Conservation (phyloP, 2,888 invertebrate species). For the Rutpela maculata region DNA sequence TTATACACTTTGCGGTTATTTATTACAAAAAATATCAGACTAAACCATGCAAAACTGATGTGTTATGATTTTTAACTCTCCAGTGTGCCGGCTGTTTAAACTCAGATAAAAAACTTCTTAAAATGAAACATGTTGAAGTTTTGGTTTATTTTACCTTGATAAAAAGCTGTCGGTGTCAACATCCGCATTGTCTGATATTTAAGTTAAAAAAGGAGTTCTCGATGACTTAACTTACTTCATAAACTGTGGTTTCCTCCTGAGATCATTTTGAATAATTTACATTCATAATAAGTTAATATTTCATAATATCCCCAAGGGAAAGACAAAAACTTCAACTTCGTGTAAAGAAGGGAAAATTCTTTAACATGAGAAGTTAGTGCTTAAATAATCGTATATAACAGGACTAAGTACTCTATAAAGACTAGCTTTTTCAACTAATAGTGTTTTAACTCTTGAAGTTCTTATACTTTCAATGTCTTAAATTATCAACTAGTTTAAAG, state of each 20-base stretch:
- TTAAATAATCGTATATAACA: conserved; percentile 37
- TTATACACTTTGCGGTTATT: too few relatives aligned
- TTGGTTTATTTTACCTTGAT: not conserved
- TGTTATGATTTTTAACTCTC: not conserved
- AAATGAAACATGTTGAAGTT: not conserved
- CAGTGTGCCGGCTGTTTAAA: not conserved
- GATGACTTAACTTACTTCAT: conserved; percentile 18
- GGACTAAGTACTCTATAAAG: not conserved
- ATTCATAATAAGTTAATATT: conserved; percentile 32
- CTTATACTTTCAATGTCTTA: too few relatives aligned
- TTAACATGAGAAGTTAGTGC: not conserved
- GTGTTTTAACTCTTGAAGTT: not conserved
- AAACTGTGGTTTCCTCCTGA: conserved; percentile 15
- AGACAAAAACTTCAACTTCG: conserved; percentile 20
- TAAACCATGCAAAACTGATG: not conserved
- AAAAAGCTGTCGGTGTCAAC: not conserved
- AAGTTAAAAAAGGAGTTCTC: conserved; percentile 2
- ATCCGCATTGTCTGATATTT: not conserved
- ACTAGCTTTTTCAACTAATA: conserved; percentile 3
- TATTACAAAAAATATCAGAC: not conserved
- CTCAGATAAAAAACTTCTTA: not conserved
- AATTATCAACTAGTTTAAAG: too few relatives aligned
- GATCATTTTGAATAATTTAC: conserved; percentile 31
- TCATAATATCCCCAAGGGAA: conserved; percentile 12
- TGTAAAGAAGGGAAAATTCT: conserved; percentile 14